A percentile compares a stretch with the other conserved stretches of the same genome.
These are phyloP conservation scores for Labeo calbasu DNA, from an alignment of 2,797 vertebrate species.

Conservation along the genomic window DNA sequence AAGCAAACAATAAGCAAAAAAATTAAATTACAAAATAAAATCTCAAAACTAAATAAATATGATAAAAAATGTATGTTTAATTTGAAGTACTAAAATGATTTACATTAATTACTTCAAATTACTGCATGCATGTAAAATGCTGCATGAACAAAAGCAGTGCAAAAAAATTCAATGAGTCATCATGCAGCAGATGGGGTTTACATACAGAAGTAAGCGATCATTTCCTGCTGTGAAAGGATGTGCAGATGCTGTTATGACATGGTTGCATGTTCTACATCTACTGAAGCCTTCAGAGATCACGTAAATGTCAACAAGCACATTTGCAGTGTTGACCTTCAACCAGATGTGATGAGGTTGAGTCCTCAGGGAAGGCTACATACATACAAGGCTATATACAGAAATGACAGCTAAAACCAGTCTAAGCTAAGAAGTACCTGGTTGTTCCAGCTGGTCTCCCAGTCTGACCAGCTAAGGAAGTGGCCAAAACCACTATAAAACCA, in stretches of 20 bases:
- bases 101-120: too few relatives aligned
- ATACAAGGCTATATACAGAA: neutral
- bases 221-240: constrained; percentile 30
- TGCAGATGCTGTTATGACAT: neutral
- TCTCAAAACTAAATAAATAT: too few relatives aligned
- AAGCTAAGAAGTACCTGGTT: too few relatives aligned
- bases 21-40: too few relatives aligned
- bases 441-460: too few relatives aligned
- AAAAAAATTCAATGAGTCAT: neutral
- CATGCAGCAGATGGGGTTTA: constrained; percentile 9
- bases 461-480: too few relatives aligned
- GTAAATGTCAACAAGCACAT: constrained; percentile 13
- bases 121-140: neutral
- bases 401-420: neutral
- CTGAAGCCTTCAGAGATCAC: neutral
- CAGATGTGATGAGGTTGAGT: constrained; percentile 5
- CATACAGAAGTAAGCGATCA: neutral
- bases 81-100: neutral
- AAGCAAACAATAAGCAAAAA: too few relatives aligned
- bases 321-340: neutral
- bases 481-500: too few relatives aligned
- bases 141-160: constrained; percentile 3
- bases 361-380: neutral
- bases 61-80: too few relatives aligned
- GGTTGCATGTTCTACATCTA: neutral